Base-by-base conservation (phyloP, 2,797 vertebrate genomes). In the Sparidentex hasta region DNA sequence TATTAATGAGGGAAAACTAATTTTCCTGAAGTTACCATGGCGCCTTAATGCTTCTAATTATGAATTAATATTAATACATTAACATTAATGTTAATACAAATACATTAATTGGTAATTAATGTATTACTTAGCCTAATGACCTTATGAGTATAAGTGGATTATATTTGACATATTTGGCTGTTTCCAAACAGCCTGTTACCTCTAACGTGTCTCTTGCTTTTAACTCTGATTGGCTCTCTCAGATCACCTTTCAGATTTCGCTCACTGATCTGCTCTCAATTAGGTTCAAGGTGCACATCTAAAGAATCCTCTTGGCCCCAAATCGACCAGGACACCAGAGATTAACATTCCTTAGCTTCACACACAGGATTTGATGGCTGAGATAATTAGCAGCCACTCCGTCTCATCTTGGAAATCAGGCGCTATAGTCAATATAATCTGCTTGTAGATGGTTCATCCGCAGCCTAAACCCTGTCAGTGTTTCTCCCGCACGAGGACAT, bases 1-100 rank as follows among this genome's bases (percentile, higher is more conserved):
- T 92, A 73, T 87, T 90, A 90, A 93, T 92, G 63, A 84, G 69
- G 56, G 66, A 43, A 78, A 91, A 85, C 83, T 71, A 21, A 84
- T 88, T 87, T 83, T 81, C 74, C 75, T 16, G 25, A 55, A 47
- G 76, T 69, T 72, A 46, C 72, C 71, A 33, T 46, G 41, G 68
- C 44, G 66, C 76, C 64, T 56, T 71, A 78, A 74, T 71, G 70
- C 84, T 71, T 75, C 68, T 74, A 85, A 85, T 87, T 70, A 74
- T 70, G 71, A 82, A 91, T 87, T 80, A 70, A 82, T 82, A 84
- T 71, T 76, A 81, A 84, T 76, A 59, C 51, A 83, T 74, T 50
- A 74, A 65, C n/a, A 82, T 89, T 76, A 74, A 89, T 88, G 81
- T 88, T 85, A 66, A 87, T 87, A 51, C 41, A 46, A 64, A 69